Evolutionary conservation across 1,140 invertebrate genomes (phyloP), one percentile per base, ranked within the genome.

Genomic region (Camponotus vicinus): DNA sequence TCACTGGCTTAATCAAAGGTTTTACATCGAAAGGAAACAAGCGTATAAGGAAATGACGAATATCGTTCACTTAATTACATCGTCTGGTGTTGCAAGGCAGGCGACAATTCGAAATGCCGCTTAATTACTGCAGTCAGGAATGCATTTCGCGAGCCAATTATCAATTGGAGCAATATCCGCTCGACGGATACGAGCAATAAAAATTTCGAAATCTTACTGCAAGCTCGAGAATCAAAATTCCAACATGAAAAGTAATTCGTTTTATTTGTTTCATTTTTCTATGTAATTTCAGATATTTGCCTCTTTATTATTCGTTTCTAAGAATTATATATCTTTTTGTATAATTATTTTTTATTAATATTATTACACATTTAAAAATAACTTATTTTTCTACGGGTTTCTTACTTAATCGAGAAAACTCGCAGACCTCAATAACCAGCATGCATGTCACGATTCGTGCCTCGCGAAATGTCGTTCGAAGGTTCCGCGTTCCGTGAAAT

Each of bases 141-240:
- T 82, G 32, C 34, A 37, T 83, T 83, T 83, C 37, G 34, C 27
- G 79, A 45, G 13, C 40, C n/a, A 83, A 75, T 83, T 83, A 59
- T 59, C 40, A 73, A 32, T 27, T n/a, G 49, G 27, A 27, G 27
- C 27, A 27, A 27, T 27, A 27, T 27, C 27, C 1, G 27, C 27
- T 27, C 27, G 27, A 27, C 79, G 67, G 78, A 82, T 67, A 67
- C 63, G 15, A 57, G 45, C n/a, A 40, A 70, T 57, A 49, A 59
- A 37, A 8, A n/a, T 83, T 83, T 82, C 21, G 21, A 57, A 83
- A 83, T 75, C 55, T 37, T 11, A 6, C 18, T 18, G 69, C 69
- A 83, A 83, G 40, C 69, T 82, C 27, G 3, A 5, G 7, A 5
- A 73, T 61, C 11, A 11, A 34, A 21, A 2, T 73, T 73, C 57